Base-by-base conservation (phyloP, 1,140 invertebrate genomes). In the Dendrolimus punctatus region DNA sequence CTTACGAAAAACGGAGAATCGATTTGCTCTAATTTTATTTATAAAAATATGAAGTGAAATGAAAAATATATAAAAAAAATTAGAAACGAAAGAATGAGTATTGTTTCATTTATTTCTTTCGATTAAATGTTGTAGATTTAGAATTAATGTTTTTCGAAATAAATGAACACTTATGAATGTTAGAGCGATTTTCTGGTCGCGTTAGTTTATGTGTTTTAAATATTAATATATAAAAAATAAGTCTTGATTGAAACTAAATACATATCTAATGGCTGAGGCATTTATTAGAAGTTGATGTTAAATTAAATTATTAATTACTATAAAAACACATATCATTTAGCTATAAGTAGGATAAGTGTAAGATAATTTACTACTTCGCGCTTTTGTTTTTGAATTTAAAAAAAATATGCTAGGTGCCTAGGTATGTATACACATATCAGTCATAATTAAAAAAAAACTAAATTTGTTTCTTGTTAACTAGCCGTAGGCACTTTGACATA, bases 221-320 rank as follows among this genome's bases (percentile, higher is more conserved):
- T 58, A 66, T 64, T 65, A 71, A 74, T 64, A 70, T 58, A 60
- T 57, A 62, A 68, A 57, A 39, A 53, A 48, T 76, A 75, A 78
- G 72, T 72, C 64, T 82, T 80, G 63, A 71, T 71, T 70, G 69
- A 77, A 77, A 84, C 73, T 23, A 64, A 71, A 79, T 78, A 85
- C 76, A 82, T 82, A 85, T 85, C 77, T 58, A 56, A 62, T 83
- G 82, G 82, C 80, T 83, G 82, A 73, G 80, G 80, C 79, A 85
- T 82, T 80, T 80, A 80, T 62, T 66, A 51, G 55, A 61, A 73
- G 58, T 70, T 39, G 5, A 38, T 39, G 7, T 39, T 8, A 38
- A 49, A 49, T 23, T 23, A 23, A 23, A 23, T 23, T 49, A 49
- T 49, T 46, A 23, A 78, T 80, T 57, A 72, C 66, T 78, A 75